A percentile compares a stretch with the other conserved stretches of the same genome.
Conservation (phyloP, 2,113 vertebrate genomes). For the Nerophis lumbriciformis region DNA sequence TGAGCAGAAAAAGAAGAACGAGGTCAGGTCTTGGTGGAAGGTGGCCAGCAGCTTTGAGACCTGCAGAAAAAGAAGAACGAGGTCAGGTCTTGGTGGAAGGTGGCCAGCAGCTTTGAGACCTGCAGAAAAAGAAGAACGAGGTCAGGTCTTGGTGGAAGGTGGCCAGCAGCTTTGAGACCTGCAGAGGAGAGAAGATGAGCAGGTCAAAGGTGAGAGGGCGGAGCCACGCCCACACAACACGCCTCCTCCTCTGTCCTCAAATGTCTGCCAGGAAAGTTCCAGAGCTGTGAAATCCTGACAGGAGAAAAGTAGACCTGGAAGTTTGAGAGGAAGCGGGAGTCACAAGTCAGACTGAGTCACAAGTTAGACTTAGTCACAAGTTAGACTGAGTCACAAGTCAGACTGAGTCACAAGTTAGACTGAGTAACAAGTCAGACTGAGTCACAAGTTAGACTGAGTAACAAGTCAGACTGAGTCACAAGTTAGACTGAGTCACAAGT, state of each 20-base stretch:
- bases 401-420: conserved; percentile 4
- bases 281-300: conserved; percentile 93
- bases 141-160: conserved; percentile 76
- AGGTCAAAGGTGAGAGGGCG: conserved; percentile 14
- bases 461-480: too few relatives aligned
- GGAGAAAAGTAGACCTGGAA: conserved; percentile 81
- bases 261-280: conserved; percentile 89
- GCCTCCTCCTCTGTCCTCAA: conserved; percentile 54
- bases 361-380: too few relatives aligned
- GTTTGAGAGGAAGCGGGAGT: conserved; percentile 87
- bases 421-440: conserved; percentile 68
- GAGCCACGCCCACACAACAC: not conserved
- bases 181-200: conserved; percentile 64
- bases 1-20: conserved; percentile 67
- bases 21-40: conserved; percentile 77
- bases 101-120: conserved; percentile 68
- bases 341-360: conserved; percentile 4
- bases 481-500: too few relatives aligned
- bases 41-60: conserved; percentile 67
- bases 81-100: conserved; percentile 76
- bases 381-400: conserved; percentile 66
- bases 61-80: conserved; percentile 67
- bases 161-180: conserved; percentile 68
- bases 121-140: conserved; percentile 67
- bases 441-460: too few relatives aligned